Evolutionary conservation across 2,888 invertebrate genomes (phyloP).

Genomic region (Odontomyia ornata): DNA sequence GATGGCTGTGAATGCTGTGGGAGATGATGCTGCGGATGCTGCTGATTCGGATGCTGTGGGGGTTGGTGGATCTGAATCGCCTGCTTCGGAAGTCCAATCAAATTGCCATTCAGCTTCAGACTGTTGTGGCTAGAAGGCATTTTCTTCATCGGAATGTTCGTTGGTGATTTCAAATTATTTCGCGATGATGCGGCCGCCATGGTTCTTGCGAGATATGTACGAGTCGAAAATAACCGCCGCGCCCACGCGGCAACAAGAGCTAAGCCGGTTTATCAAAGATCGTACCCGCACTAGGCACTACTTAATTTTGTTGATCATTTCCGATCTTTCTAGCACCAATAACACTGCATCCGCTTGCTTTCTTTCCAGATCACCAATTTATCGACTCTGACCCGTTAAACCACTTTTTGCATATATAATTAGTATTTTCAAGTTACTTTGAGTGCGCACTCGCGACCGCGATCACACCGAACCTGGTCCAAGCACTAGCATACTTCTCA

Average conservation of each 20-base stretch:
- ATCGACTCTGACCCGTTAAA: slow-evolving; percentile 44
- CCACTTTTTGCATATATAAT: slow-evolving; percentile 43
- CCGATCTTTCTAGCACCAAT: not conserved
- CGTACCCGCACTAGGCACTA: not conserved
- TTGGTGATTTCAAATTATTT: slow-evolving; percentile 34
- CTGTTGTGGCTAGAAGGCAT: slow-evolving; percentile 48
- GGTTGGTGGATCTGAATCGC: slow-evolving; percentile 34
- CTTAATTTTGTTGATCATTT: slow-evolving; percentile 13
- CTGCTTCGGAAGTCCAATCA: slow-evolving; percentile 46
- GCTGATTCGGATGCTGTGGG: slow-evolving; percentile 43
- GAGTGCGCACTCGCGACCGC: not conserved
- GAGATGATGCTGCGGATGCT: slow-evolving; percentile 22
- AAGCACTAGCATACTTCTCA: slow-evolving; percentile 1
- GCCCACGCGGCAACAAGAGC: slow-evolving; percentile 2
- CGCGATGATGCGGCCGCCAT: slow-evolving; percentile 39
- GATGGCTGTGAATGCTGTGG: slow-evolving; percentile 56
- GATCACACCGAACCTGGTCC: not conserved
- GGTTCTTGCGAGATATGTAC: not conserved
- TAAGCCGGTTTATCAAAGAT: slow-evolving; percentile 11
- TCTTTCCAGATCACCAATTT: not conserved
- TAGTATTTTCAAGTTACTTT: not conserved
- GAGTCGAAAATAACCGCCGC: not conserved
- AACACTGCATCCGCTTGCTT: slow-evolving; percentile 16
- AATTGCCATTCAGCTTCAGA: slow-evolving; percentile 49
- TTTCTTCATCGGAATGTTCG: slow-evolving; percentile 42